Evolutionary conservation across 2,797 vertebrate genomes (phyloP).

Genomic region (Lagorchestes hirsutus): DNA sequence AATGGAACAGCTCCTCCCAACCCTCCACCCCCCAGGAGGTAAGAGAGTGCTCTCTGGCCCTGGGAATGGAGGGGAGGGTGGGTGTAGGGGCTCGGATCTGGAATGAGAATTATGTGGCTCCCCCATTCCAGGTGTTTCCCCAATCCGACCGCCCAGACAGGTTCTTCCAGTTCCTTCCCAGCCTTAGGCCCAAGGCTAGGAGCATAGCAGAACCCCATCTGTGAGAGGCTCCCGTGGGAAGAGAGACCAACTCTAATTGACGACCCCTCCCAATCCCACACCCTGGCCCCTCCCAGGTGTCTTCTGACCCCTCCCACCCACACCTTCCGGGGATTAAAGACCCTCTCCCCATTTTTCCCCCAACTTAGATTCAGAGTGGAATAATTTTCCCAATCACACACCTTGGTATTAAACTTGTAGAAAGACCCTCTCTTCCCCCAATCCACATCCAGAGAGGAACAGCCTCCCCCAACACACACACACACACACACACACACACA

Average conservation of each 20-base stretch:
- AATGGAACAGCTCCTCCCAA: no score
- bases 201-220: conserved; percentile 7
- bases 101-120: conserved; percentile 56
- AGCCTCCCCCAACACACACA: neutral
- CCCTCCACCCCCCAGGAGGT: neutral
- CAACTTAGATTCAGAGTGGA: neutral
- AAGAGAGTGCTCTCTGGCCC: neutral
- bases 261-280: neutral
- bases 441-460: neutral
- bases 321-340: neutral
- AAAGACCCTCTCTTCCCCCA: neutral
- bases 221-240: conserved; percentile 42
- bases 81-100: neutral
- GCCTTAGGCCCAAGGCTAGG: conserved; percentile 43
- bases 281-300: neutral
- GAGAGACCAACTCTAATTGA: neutral
- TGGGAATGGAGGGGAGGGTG: neutral
- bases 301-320: neutral
- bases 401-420: neutral
- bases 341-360: neutral
- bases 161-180: conserved; percentile 27
- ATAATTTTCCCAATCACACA: neutral
- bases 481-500: neutral
- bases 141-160: conserved; percentile 63
- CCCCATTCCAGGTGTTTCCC: conserved; percentile 58